Evolutionary conservation across 2,797 vertebrate species (phyloP).

Genomic region (Thamnophis elegans): DNA sequence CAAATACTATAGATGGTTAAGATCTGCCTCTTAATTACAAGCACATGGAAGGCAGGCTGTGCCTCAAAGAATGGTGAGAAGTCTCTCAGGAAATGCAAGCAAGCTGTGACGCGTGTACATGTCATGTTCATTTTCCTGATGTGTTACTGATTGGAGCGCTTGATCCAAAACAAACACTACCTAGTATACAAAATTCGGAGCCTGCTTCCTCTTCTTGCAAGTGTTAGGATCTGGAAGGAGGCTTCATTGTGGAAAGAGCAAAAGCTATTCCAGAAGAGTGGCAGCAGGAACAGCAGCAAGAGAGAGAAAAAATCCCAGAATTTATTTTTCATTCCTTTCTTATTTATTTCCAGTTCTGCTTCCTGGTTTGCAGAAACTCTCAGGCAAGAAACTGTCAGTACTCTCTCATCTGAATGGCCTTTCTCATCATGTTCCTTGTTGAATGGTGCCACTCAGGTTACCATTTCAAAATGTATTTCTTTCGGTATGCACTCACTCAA

Average conservation of each 20-base stretch:
- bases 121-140: constrained; percentile 28
- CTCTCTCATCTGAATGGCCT: background rate
- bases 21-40: background rate
- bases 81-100: constrained; percentile 18
- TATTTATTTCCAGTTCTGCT: background rate
- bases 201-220: background rate
- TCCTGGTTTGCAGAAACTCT: background rate
- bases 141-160: background rate
- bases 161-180: constrained; percentile 49
- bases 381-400: background rate
- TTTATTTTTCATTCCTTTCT: background rate
- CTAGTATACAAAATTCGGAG: constrained; percentile 31
- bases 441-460: background rate
- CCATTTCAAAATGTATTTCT: background rate
- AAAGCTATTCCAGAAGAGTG: constrained; percentile 7
- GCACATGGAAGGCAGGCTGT: constrained; percentile 13
- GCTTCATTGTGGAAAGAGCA: background rate
- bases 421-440: background rate
- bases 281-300: constrained; percentile 24
- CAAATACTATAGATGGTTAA: constrained; percentile 5
- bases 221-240: constrained; percentile 42
- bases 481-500: background rate
- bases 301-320: constrained; percentile 23
- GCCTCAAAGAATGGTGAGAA: constrained; percentile 3
- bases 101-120: background rate